These are phyloP conservation scores for Maccullochella peelii DNA, from an alignment of 2,113 vertebrate species.

Conservation along the genomic window DNA sequence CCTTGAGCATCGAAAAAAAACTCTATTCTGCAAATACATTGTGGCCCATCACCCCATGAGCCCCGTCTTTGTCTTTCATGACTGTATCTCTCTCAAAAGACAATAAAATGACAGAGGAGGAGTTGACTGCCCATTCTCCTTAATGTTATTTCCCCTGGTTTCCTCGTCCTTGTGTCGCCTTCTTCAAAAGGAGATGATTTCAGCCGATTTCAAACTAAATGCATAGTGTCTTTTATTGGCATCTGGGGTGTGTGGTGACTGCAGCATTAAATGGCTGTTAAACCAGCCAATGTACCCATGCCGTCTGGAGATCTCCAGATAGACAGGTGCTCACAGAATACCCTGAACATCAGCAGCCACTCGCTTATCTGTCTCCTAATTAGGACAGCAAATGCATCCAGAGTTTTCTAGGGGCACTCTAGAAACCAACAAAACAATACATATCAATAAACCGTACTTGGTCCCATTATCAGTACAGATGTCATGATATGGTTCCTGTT, in stretches of 20 bases:
- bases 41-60: neutral
- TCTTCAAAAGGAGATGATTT: constrained; percentile 70
- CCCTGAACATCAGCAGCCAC: constrained; percentile 45
- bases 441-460: constrained; percentile 58
- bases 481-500: constrained; percentile 39
- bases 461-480: constrained; percentile 56
- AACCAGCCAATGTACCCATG: constrained; percentile 69
- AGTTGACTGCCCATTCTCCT: constrained; percentile 50
- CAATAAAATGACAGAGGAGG: constrained; percentile 45
- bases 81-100: constrained; percentile 15
- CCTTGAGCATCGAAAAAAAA: neutral
- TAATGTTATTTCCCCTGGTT: constrained; percentile 54
- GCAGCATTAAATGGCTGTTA: constrained; percentile 74
- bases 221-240: constrained; percentile 60
- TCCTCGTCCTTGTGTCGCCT: constrained; percentile 22
- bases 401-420: constrained; percentile 40
- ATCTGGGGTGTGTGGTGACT: constrained; percentile 66
- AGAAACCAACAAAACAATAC: constrained; percentile 36
- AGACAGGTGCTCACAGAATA: constrained; percentile 70
- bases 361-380: constrained; percentile 71
- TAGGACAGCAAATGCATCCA: constrained; percentile 66
- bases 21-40: neutral
- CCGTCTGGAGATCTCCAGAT: constrained; percentile 76
- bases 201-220: constrained; percentile 66
- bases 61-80: constrained; percentile 30